phyloP scores from a whole-genome alignment of 2,113 vertebrate species.

The Sitta europaea region DNA sequence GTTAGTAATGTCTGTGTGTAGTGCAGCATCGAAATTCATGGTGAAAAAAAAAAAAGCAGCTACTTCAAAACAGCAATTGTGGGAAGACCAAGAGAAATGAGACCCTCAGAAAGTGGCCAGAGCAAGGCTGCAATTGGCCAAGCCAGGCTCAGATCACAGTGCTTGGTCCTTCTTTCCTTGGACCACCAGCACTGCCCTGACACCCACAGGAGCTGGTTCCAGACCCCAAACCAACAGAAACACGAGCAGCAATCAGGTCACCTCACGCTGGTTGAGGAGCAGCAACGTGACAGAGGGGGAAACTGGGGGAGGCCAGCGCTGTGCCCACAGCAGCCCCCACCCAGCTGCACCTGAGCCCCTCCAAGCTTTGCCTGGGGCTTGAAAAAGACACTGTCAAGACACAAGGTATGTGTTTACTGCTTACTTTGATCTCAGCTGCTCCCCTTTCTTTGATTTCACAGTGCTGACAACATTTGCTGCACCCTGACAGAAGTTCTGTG shows the following conservation, averaged over 20 bases:
- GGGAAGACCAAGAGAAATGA: neutral
- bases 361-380: neutral
- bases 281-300: accelerated
- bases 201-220: neutral
- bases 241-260: neutral
- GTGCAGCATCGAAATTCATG: neutral
- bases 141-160: neutral
- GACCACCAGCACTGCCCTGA: neutral
- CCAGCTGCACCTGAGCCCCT: neutral
- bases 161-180: neutral
- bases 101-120: neutral
- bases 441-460: slow-evolving; percentile 20
- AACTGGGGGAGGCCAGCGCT: neutral
- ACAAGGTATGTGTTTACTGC: neutral
- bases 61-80: neutral
- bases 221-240: neutral
- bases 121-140: neutral
- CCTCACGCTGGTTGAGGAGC: neutral
- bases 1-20: accelerated
- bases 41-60: neutral
- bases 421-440: slow-evolving; percentile 41
- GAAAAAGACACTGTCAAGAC: neutral
- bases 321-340: neutral
- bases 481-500: neutral
- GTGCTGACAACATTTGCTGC: neutral